These are phyloP conservation scores for Chloroceryle amazona DNA, from an alignment of 2,797 vertebrate genomes.

Conservation along the genomic window DNA sequence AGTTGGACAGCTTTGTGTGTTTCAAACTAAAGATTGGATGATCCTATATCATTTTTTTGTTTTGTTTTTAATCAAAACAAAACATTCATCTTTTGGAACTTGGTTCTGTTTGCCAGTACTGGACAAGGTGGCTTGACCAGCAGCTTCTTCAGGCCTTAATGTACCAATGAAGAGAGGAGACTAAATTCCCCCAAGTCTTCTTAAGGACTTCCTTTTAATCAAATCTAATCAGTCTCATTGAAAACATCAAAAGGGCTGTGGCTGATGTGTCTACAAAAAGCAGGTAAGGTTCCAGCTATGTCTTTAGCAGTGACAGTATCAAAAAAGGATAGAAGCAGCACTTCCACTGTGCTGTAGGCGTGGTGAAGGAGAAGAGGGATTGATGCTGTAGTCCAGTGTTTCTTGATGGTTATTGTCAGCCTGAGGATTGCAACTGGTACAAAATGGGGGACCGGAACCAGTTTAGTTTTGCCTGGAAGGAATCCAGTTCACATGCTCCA, in stretches of 20 bases:
- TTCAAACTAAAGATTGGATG: not conserved
- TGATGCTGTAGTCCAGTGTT: rapidly evolving
- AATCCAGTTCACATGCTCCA: rapidly evolving
- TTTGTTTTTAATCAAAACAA: not conserved
- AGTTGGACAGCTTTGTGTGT: not conserved
- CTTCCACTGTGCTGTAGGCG: not conserved
- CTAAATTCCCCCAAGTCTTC: not conserved
- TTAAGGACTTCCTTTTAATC: not conserved
- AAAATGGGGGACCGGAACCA: rapidly evolving
- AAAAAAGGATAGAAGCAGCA: rapidly evolving
- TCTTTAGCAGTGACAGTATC: not conserved
- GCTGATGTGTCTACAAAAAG: not conserved
- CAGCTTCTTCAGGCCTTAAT: not conserved
- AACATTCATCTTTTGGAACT: not conserved
- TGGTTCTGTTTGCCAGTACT: not conserved
- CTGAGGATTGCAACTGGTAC: not conserved
- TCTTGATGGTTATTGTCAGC: not conserved
- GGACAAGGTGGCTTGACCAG: not conserved
- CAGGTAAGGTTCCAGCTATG: not conserved
- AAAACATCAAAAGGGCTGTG: not conserved
- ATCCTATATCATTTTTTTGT: not conserved
- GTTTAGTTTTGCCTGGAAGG: not conserved
- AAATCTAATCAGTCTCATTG: not conserved
- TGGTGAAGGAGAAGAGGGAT: not conserved
- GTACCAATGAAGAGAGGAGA: not conserved